Base-by-base conservation (phyloP, 2,888 invertebrate genomes). In the Linyphia triangularis region DNA sequence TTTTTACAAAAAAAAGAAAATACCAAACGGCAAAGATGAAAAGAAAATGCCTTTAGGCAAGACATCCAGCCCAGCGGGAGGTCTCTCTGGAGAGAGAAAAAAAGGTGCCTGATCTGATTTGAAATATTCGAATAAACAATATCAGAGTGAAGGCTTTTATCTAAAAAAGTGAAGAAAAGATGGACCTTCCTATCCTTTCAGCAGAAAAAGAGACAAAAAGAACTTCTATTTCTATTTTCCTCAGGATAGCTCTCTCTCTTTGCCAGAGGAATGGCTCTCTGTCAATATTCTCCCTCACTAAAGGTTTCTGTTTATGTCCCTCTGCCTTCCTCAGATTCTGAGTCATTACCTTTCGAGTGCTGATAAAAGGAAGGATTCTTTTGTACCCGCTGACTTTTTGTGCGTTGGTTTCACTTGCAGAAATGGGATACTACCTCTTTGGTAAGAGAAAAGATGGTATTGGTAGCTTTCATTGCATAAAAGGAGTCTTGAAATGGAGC, bases 251-350 rank as follows among this genome's bases (percentile, higher is more conserved):
- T 19, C 37, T 67, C 73, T 75, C 73, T 83, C 81, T 83, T 30
- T 30, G 26, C 26, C n/a, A 19, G 65, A 5, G 81, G 69, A 69
- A 81, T 81, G 30, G 70, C 65, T 67, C 83, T 83, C 57, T 75
- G 83, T 83, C 83, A 83, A 83, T 83, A 83, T 24, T 61, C 59
- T 63, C 30, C 28, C 26, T 28, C 33, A 51, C 69, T 51, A 51
- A 79, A 79, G 78, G 82, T 65, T 51, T 75, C 83, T 83, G 83
- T 83, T 83, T 83, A 83, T 83, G 73, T 40, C 51, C 51, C 51
- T 6, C n/a, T 51, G 51, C 40, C 40, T 70, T 37, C 63, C 67
- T 51, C 83, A 24, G 43, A 73, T 83, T 83, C 83, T 75, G 83
- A 83, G 65, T 83, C 83, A 83, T 83, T 83, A 83, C 83, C 83